These are phyloP conservation scores for Holcopasites calliopsidis DNA, from an alignment of 1,140 invertebrate species.

Conservation along the genomic window DNA sequence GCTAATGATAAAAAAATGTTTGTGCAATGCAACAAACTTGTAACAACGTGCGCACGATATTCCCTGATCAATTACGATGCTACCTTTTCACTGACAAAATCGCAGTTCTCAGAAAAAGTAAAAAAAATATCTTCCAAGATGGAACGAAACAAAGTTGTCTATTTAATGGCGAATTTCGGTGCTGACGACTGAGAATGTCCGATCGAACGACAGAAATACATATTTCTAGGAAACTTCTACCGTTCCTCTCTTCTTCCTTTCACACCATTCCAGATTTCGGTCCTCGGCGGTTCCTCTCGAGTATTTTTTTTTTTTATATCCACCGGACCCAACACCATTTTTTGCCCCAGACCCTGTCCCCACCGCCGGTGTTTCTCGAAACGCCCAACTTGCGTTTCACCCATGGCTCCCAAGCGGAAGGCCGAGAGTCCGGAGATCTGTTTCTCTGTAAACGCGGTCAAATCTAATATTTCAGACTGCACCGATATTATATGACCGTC, in stretches of 20 bases:
- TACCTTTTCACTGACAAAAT: neutral
- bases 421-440: neutral
- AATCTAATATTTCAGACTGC: slow-evolving; percentile 21
- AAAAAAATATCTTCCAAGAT: neutral
- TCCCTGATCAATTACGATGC: too few relatives aligned
- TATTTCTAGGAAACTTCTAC: too few relatives aligned
- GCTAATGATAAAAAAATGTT: too few relatives aligned
- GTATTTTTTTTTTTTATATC: slow-evolving; percentile 4
- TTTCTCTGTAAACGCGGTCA: neutral
- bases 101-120: neutral
- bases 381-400: slow-evolving; percentile 21
- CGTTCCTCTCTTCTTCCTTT: neutral
- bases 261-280: slow-evolving; percentile 34
- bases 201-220: too few relatives aligned
- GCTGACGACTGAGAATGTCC: too few relatives aligned
- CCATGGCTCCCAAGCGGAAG: neutral
- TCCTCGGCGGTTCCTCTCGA: neutral
- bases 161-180: neutral
- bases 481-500: slow-evolving; percentile 21
- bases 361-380: neutral
- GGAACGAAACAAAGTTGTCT: neutral
- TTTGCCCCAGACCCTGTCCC: slow-evolving; percentile 14
- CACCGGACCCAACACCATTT: slow-evolving; percentile 50
- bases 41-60: too few relatives aligned
- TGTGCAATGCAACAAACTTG: too few relatives aligned